phyloP scores from a whole-genome alignment of 1,140 invertebrate species.

The Potamilus streckersoni region DNA sequence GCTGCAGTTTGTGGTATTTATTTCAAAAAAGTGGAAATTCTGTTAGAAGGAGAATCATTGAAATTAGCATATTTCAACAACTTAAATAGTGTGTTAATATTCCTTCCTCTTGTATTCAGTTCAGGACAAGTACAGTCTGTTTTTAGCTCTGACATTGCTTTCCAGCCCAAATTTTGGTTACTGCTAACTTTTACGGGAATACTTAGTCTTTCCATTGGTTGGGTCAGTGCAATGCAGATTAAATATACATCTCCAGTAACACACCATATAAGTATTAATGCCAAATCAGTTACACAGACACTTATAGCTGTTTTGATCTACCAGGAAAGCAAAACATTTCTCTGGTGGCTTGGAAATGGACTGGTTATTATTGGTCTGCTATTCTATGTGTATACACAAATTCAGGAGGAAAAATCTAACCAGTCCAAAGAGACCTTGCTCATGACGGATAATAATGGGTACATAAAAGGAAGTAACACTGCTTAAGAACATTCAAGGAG shows the following conservation, averaged over 20 bases:
- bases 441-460: too few species aligned
- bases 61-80: slow-evolving; percentile 61
- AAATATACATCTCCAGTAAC: slow-evolving; percentile 65
- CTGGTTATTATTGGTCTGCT: slow-evolving; percentile 61
- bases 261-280: slow-evolving; percentile 67
- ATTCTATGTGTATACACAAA: slow-evolving; percentile 51
- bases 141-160: slow-evolving; percentile 32
- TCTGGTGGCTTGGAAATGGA: slow-evolving; percentile 65
- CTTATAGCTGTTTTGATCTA: slow-evolving; percentile 61
- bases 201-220: slow-evolving; percentile 60
- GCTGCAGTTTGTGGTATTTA: slow-evolving; percentile 63
- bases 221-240: slow-evolving; percentile 64
- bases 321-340: slow-evolving; percentile 51
- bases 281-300: slow-evolving; percentile 66
- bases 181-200: slow-evolving; percentile 54
- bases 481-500: too few species aligned
- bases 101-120: slow-evolving; percentile 54
- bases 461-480: too few species aligned
- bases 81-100: slow-evolving; percentile 56
- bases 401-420: slow-evolving; percentile 12
- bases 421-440: too few species aligned
- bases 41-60: slow-evolving; percentile 49
- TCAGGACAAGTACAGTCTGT: slow-evolving; percentile 52
- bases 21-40: slow-evolving; percentile 51
- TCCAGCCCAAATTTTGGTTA: slow-evolving; percentile 46